Evolutionary conservation across 1,140 invertebrate genomes (phyloP).

Genomic region (Drosophila chauvacae): DNA sequence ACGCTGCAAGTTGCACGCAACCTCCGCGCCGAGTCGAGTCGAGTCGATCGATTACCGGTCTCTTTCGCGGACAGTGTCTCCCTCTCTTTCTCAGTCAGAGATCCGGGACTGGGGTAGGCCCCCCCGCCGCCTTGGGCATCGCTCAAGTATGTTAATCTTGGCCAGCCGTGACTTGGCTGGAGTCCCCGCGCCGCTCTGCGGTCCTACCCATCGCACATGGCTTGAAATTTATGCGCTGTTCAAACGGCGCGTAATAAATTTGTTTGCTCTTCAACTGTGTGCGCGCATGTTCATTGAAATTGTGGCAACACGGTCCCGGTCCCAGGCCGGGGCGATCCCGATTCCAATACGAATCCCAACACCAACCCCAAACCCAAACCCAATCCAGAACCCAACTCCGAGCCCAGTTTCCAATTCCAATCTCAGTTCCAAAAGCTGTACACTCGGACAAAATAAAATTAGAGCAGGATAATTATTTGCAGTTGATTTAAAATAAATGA

Average conservation of each 20-base stretch:
- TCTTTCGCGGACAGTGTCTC: slow-evolving; percentile 11
- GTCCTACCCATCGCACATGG: slow-evolving; percentile 30
- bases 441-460: slow-evolving; percentile 27
- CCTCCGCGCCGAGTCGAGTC: slow-evolving; percentile 28
- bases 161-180: slow-evolving; percentile 56
- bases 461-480: neutral
- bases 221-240: slow-evolving; percentile 80
- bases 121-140: slow-evolving; percentile 40
- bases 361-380: slow-evolving; percentile 20
- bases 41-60: slow-evolving; percentile 63
- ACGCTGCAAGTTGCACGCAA: slow-evolving; percentile 68
- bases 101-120: slow-evolving; percentile 24
- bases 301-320: slow-evolving; percentile 39
- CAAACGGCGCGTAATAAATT: slow-evolving; percentile 83
- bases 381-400: slow-evolving; percentile 27
- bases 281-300: slow-evolving; percentile 80
- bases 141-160: slow-evolving; percentile 76
- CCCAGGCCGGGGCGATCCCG: slow-evolving; percentile 22
- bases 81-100: slow-evolving; percentile 34
- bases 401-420: slow-evolving; percentile 37
- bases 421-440: slow-evolving; percentile 22
- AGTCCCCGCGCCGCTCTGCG: neutral
- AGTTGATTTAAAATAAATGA: neutral
- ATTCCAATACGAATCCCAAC: slow-evolving; percentile 31
- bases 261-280: slow-evolving; percentile 82